These are phyloP conservation scores for Agonopterix subpropinquella DNA, from an alignment of 2,888 invertebrate genomes.

Conservation along the genomic window DNA sequence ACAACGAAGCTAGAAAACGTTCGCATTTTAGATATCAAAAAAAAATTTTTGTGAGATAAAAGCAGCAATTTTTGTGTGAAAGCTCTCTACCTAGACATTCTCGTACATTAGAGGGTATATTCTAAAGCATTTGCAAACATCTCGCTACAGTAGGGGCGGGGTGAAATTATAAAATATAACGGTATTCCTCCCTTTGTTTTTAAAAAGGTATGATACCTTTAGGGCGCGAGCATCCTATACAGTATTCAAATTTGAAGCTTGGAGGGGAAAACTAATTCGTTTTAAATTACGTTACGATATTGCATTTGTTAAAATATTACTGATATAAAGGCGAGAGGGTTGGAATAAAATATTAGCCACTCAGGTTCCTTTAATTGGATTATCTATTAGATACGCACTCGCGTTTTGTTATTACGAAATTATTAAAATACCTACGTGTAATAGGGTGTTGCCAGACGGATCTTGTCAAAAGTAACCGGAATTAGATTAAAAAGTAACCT, in stretches of 20 bases:
- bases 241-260: constrained; percentile 59
- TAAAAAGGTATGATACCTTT: constrained; percentile 47
- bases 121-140: constrained; percentile 48
- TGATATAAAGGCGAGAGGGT: constrained; percentile 62
- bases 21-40: constrained; percentile 15
- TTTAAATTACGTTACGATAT: constrained; percentile 75
- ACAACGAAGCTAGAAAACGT: too few species aligned
- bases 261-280: constrained; percentile 71
- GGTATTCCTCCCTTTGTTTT: constrained; percentile 61
- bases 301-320: constrained; percentile 67
- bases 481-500: too few species aligned
- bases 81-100: constrained; percentile 52
- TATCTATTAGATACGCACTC: constrained; percentile 39
- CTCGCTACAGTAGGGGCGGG: constrained; percentile 26
- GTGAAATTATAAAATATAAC: constrained; percentile 34
- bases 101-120: constrained; percentile 60
- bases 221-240: constrained; percentile 57
- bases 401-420: constrained; percentile 9
- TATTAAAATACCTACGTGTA: too few species aligned
- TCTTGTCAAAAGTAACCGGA: too few species aligned
- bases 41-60: constrained; percentile 44
- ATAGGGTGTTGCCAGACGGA: too few species aligned
- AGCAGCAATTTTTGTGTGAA: constrained; percentile 44
- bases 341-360: constrained; percentile 50
- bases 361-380: constrained; percentile 43